Percentiles rank a stretch among this genome's conserved stretches.
phyloP scores from a whole-genome alignment of 1,140 invertebrate genomes.

The Brachionus rubens region DNA sequence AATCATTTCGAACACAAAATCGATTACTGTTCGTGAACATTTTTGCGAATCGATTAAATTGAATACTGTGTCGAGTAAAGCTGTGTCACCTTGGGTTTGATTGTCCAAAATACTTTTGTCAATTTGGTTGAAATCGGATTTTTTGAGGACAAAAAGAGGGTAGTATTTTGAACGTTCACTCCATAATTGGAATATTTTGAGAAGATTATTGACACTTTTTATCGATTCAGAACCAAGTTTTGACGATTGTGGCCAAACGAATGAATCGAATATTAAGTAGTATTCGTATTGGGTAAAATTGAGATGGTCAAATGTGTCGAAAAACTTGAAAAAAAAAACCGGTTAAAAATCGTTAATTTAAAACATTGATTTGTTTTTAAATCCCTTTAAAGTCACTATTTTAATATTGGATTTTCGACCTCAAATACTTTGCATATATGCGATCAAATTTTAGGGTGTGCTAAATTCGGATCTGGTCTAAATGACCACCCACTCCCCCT shows the following conservation, averaged over 20 bases:
- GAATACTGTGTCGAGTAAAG: not conserved
- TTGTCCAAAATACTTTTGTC: not conserved
- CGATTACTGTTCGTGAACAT: constrained; percentile 21
- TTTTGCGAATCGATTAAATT: constrained; percentile 22
- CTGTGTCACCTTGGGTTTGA: not conserved
- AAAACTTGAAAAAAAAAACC: constrained; percentile 64
- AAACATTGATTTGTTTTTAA: constrained; percentile 53
- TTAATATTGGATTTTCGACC: too few species aligned
- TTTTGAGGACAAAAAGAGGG: constrained; percentile 17
- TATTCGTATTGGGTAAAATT: constrained; percentile 70
- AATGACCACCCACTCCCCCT: too few species aligned
- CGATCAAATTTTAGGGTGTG: too few species aligned
- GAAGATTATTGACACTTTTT: constrained; percentile 41
- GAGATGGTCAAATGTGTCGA: constrained; percentile 74
- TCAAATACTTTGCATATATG: too few species aligned
- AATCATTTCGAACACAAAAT: constrained; percentile 24
- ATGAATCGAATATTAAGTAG: constrained; percentile 71
- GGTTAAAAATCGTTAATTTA: not conserved
- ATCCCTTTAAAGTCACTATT: too few species aligned
- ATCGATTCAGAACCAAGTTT: not conserved
- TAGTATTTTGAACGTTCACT: constrained; percentile 44
- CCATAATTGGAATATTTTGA: constrained; percentile 44
- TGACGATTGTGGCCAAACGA: constrained; percentile 75
- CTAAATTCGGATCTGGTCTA: too few species aligned
- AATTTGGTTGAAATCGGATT: constrained; percentile 50